Evolutionary conservation across 92 coral and sea anemone species (phyloP).

Genomic region (Phymanthus crucifer): DNA sequence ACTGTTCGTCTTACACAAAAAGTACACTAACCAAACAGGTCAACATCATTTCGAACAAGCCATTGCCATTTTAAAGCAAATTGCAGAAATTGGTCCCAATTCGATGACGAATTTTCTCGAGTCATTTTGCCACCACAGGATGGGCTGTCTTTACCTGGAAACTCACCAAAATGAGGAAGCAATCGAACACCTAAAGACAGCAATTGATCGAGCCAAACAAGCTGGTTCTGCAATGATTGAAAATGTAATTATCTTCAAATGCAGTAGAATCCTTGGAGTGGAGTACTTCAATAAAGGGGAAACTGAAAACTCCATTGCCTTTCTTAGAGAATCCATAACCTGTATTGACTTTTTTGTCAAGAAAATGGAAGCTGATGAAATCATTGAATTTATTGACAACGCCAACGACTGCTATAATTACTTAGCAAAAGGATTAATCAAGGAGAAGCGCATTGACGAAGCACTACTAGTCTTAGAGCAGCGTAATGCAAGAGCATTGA

Average conservation of each 20-base stretch:
- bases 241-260: neutral
- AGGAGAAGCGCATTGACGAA: neutral
- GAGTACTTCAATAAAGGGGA: neutral
- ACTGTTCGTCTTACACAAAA: too few relatives aligned
- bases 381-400: neutral
- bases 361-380: neutral
- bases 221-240: neutral
- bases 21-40: too few relatives aligned
- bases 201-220: neutral
- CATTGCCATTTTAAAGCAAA: too few relatives aligned
- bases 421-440: neutral
- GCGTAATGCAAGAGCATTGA: constrained; percentile 1
- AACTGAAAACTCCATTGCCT: neutral
- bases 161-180: neutral
- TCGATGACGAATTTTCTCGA: neutral
- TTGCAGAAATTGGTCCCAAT: neutral
- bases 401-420: neutral
- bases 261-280: neutral
- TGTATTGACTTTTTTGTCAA: neutral
- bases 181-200: neutral
- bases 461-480: constrained; percentile 5
- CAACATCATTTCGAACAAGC: too few relatives aligned
- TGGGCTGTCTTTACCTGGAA: neutral
- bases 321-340: neutral
- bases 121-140: neutral